These are phyloP conservation scores for Lypha dubia DNA, from an alignment of 2,888 invertebrate genomes.

Conservation along the genomic window DNA sequence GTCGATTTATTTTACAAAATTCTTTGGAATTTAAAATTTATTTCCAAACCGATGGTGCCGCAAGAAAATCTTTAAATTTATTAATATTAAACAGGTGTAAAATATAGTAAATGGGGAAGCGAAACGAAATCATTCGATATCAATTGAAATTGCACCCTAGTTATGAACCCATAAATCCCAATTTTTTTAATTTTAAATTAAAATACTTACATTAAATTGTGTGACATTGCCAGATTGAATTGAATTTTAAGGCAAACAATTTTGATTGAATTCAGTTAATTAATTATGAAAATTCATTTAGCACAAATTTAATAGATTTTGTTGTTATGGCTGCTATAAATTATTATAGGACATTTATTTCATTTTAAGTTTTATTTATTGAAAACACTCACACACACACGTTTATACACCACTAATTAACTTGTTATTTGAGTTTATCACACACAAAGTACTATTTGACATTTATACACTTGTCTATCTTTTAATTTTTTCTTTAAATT, in stretches of 20 bases:
- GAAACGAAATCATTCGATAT: background rate
- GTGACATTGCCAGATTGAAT: constrained; percentile 69
- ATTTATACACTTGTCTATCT: background rate
- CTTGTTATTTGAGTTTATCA: constrained; percentile 4
- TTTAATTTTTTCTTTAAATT: background rate
- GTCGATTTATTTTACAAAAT: too few relatives aligned
- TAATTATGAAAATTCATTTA: constrained; percentile 11
- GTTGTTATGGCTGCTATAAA: background rate
- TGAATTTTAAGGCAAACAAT: constrained; percentile 16
- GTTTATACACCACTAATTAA: constrained; percentile 1
- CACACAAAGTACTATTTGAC: background rate
- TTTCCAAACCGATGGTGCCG: too few relatives aligned
- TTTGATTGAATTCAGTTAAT: constrained; percentile 24
- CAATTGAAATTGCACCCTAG: background rate
- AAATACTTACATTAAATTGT: constrained; percentile 63
- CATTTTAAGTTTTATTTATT: constrained; percentile 6
- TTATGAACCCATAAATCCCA: background rate
- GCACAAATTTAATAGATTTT: background rate
- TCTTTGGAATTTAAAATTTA: too few relatives aligned
- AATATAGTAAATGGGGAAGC: background rate
- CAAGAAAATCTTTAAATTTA: too few relatives aligned
- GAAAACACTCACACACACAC: background rate
- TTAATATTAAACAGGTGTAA: too few relatives aligned
- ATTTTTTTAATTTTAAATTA: background rate
- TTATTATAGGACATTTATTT: constrained; percentile 12